Evolutionary conservation across 2,888 invertebrate species (phyloP).

Genomic region (Drosophila mulleri): DNA sequence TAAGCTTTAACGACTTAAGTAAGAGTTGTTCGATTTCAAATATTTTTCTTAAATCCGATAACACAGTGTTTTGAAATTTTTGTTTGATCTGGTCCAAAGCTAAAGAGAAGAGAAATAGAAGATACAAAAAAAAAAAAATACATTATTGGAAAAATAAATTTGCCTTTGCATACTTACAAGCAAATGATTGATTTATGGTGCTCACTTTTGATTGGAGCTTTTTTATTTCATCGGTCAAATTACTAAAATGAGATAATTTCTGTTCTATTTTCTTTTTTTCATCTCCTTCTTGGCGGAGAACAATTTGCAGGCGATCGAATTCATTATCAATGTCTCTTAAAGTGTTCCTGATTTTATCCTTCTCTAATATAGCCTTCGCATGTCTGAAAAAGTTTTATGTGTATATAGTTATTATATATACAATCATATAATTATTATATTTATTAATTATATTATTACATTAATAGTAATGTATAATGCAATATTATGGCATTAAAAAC

Average conservation of each 20-base stretch:
- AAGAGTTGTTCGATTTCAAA: constrained; percentile 34
- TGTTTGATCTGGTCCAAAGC: constrained; percentile 40
- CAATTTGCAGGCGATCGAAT: constrained; percentile 58
- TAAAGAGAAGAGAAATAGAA: constrained; percentile 11
- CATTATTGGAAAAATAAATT: neutral
- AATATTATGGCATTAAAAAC: no score
- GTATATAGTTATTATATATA: neutral
- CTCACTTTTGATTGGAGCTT: constrained; percentile 55
- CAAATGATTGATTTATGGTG: constrained; percentile 42
- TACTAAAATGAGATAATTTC: constrained; percentile 51
- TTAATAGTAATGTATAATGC: no score
- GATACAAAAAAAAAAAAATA: no score
- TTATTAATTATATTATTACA: no score
- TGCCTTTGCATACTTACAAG: constrained; percentile 62
- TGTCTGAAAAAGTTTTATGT: constrained; percentile 57
- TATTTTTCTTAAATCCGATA: constrained; percentile 21
- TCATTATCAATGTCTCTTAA: constrained; percentile 48
- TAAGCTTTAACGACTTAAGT: neutral
- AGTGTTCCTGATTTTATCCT: constrained; percentile 62
- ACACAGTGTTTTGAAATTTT: constrained; percentile 12
- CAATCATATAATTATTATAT: no score
- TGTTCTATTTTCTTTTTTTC: constrained; percentile 65
- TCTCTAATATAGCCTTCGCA: constrained; percentile 68
- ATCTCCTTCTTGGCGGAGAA: constrained; percentile 35
- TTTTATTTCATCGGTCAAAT: constrained; percentile 55